A percentile compares a stretch with the other conserved stretches of the same genome.
phyloP scores from a whole-genome alignment of 2,113 vertebrate genomes.

The Megalops atlanticus region DNA sequence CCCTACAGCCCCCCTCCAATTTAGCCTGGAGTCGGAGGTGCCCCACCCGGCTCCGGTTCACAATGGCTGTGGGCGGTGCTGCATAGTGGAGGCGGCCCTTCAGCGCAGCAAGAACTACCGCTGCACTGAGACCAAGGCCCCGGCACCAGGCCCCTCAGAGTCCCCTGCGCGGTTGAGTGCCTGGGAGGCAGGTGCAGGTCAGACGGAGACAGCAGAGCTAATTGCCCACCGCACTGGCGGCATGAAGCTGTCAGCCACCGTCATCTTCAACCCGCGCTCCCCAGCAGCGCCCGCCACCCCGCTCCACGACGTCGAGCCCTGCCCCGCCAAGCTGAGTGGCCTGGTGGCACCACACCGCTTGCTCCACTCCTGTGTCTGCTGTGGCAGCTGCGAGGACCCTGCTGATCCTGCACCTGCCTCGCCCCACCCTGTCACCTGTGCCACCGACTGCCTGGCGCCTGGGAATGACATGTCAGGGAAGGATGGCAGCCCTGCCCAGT shows the following conservation, averaged over 20 bases:
- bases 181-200: slow-evolving; percentile 78
- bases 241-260: slow-evolving; percentile 96
- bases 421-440: slow-evolving; percentile 60
- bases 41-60: slow-evolving; percentile 45
- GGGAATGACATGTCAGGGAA: slow-evolving; percentile 60
- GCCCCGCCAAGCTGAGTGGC: slow-evolving; percentile 63
- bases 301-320: slow-evolving; percentile 44
- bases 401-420: slow-evolving; percentile 51
- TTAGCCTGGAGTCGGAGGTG: slow-evolving; percentile 54
- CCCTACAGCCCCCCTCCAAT: no score
- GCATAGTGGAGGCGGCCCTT: slow-evolving; percentile 50
- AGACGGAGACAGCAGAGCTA: slow-evolving; percentile 80
- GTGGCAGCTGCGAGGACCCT: slow-evolving; percentile 82
- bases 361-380: slow-evolving; percentile 93
- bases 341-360: slow-evolving; percentile 83
- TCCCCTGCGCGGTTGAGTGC: slow-evolving; percentile 77
- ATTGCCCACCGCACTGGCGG: slow-evolving; percentile 94
- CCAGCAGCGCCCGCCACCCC: slow-evolving; percentile 68
- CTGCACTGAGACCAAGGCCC: slow-evolving; percentile 49
- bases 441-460: slow-evolving; percentile 69
- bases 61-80: slow-evolving; percentile 60
- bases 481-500: slow-evolving; percentile 49
- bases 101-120: slow-evolving; percentile 64
- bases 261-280: slow-evolving; percentile 95
- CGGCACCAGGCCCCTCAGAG: slow-evolving; percentile 50